phyloP scores from a whole-genome alignment of 2,797 vertebrate species.

The Oryzias dopingdopingensis region DNA sequence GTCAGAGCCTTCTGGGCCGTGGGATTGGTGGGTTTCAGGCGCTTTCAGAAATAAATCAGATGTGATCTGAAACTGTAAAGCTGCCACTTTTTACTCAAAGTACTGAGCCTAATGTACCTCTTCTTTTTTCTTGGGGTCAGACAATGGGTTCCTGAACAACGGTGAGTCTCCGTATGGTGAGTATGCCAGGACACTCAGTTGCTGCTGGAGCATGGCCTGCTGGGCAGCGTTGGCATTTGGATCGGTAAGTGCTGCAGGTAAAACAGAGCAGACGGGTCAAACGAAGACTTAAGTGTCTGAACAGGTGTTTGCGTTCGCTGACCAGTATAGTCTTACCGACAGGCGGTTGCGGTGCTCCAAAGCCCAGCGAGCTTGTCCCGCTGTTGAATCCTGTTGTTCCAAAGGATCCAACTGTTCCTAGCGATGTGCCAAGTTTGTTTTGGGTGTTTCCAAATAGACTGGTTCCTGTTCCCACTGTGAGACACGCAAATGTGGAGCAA shows the following conservation, averaged over 20 bases:
- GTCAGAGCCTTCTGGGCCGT: slow-evolving; percentile 95
- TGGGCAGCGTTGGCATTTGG: slow-evolving; percentile 86
- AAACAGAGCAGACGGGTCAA: neutral
- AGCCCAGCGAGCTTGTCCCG: slow-evolving; percentile 80
- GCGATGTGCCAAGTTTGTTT: slow-evolving; percentile 83
- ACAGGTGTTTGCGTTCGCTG: too few relatives aligned
- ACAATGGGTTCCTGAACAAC: slow-evolving; percentile 93
- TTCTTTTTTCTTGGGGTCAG: slow-evolving; percentile 96
- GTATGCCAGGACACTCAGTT: slow-evolving; percentile 89
- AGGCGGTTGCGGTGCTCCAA: slow-evolving; percentile 90
- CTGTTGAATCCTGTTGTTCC: slow-evolving; percentile 85
- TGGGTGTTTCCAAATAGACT: slow-evolving; percentile 90
- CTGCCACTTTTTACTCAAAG: too few relatives aligned
- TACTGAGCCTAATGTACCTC: slow-evolving; percentile 78
- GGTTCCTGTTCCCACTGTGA: slow-evolving; percentile 85
- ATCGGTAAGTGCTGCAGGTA: slow-evolving; percentile 83
- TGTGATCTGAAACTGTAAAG: neutral
- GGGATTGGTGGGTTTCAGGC: slow-evolving; percentile 95
- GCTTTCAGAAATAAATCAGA: slow-evolving; percentile 65
- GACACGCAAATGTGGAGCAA: slow-evolving; percentile 15
- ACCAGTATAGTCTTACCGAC: slow-evolving; percentile 79
- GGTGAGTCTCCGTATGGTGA: slow-evolving; percentile 94
- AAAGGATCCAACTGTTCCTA: slow-evolving; percentile 87
- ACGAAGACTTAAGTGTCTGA: neutral
- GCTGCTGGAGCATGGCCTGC: slow-evolving; percentile 90